These are phyloP conservation scores for Craniophora ligustri DNA, from an alignment of 2,888 invertebrate genomes.

Conservation along the genomic window DNA sequence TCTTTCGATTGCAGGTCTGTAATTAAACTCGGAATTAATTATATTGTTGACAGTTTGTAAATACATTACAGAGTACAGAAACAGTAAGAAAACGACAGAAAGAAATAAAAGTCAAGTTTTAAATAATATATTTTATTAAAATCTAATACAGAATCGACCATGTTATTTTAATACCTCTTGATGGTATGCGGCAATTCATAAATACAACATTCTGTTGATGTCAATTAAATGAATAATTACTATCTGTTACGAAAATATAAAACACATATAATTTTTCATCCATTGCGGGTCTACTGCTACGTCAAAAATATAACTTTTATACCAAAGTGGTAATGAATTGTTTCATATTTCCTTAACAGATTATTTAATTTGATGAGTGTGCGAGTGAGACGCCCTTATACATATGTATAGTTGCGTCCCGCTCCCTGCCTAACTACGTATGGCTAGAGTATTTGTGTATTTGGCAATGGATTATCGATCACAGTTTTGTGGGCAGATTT, in stretches of 20 bases:
- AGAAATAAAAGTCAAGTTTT: slow-evolving; percentile 33
- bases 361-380: slow-evolving; percentile 33
- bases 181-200: slow-evolving; percentile 59
- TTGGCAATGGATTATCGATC: slow-evolving; percentile 54
- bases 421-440: slow-evolving; percentile 53
- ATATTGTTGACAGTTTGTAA: too few relatives aligned
- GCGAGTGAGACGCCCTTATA: slow-evolving; percentile 57
- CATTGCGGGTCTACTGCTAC: slow-evolving; percentile 26
- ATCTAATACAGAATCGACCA: slow-evolving; percentile 67
- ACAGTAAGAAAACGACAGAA: slow-evolving; percentile 10
- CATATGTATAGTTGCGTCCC: slow-evolving; percentile 52
- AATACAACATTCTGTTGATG: slow-evolving; percentile 58
- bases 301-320: slow-evolving; percentile 20
- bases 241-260: slow-evolving; percentile 41
- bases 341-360: slow-evolving; percentile 45
- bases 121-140: slow-evolving; percentile 69
- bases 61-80: too few relatives aligned
- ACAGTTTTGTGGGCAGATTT: slow-evolving; percentile 54
- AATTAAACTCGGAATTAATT: too few relatives aligned
- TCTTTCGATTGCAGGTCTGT: too few relatives aligned
- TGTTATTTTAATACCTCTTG: slow-evolving; percentile 63
- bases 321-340: slow-evolving; percentile 22
- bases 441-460: slow-evolving; percentile 50
- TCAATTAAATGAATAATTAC: slow-evolving; percentile 43
- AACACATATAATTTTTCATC: slow-evolving; percentile 23